phyloP scores from a whole-genome alignment of 2,113 vertebrate species.

The Lates calcarifer region DNA sequence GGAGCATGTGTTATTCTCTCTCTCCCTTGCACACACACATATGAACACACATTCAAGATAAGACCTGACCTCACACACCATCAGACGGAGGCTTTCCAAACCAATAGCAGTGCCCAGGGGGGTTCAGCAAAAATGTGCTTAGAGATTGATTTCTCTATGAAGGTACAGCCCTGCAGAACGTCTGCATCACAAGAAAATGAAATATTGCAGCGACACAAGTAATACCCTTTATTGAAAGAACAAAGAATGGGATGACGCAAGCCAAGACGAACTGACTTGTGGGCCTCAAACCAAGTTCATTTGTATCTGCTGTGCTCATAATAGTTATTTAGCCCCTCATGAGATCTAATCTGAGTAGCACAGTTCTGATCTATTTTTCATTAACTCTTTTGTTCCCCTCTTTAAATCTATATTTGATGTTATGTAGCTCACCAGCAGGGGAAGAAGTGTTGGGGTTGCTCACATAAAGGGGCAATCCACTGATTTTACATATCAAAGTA shows the following conservation, averaged over 20 bases:
- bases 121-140: conserved; percentile 51
- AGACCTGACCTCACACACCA: conserved; percentile 58
- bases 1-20: conserved; percentile 2
- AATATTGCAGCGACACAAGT: conserved; percentile 61
- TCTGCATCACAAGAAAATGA: conserved; percentile 59
- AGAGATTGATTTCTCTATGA: conserved; percentile 72
- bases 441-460: neutral
- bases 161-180: conserved; percentile 53
- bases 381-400: conserved; percentile 16
- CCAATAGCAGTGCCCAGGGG: conserved; percentile 50
- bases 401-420: conserved; percentile 8
- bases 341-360: conserved; percentile 39
- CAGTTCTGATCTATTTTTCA: conserved; percentile 39
- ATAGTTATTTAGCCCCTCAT: conserved; percentile 24
- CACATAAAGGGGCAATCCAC: neutral
- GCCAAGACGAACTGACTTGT: conserved; percentile 46
- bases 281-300: conserved; percentile 36
- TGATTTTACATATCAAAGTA: conserved; percentile 15
- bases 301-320: conserved; percentile 21
- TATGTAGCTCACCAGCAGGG: neutral
- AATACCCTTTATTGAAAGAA: conserved; percentile 59
- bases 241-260: conserved; percentile 54
- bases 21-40: neutral
- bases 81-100: conserved; percentile 58
- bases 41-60: conserved; percentile 4